phyloP scores from a whole-genome alignment of 2,797 vertebrate species.

The Ispidina lecontei region DNA sequence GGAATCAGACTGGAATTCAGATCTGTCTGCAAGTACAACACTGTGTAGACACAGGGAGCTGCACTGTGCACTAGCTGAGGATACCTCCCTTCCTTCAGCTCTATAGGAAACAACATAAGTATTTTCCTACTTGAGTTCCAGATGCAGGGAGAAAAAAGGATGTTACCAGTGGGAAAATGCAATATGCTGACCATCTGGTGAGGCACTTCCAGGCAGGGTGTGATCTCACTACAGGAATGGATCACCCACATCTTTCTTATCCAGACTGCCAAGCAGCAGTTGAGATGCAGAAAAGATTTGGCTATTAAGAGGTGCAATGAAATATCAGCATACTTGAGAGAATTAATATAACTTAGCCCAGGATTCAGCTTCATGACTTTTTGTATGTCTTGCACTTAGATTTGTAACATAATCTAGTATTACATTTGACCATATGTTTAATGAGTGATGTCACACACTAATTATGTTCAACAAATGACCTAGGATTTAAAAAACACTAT shows the following conservation, averaged over 20 bases:
- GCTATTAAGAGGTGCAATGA: constrained; percentile 42
- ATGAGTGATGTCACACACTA: neutral
- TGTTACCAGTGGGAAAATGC: constrained; percentile 66
- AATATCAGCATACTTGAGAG: constrained; percentile 15
- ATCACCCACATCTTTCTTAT: constrained; percentile 57
- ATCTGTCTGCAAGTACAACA: neutral
- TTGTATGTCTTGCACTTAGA: neutral
- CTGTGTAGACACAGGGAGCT: neutral
- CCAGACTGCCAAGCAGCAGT: constrained; percentile 46
- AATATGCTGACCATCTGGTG: constrained; percentile 71
- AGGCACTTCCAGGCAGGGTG: constrained; percentile 63
- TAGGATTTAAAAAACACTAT: neutral
- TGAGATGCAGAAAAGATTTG: constrained; percentile 21
- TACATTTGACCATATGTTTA: constrained; percentile 1
- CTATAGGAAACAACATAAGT: constrained; percentile 61
- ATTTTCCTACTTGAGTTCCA: constrained; percentile 66
- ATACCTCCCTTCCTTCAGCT: neutral
- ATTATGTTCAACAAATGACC: neutral
- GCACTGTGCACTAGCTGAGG: neutral
- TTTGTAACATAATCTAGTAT: neutral
- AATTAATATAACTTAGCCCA: constrained; percentile 17
- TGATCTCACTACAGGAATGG: constrained; percentile 67
- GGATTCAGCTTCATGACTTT: constrained; percentile 19
- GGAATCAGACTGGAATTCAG: neutral
- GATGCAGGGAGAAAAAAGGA: constrained; percentile 56